Conservation (phyloP, 2,797 vertebrate genomes). For the Chelon auratus region DNA sequence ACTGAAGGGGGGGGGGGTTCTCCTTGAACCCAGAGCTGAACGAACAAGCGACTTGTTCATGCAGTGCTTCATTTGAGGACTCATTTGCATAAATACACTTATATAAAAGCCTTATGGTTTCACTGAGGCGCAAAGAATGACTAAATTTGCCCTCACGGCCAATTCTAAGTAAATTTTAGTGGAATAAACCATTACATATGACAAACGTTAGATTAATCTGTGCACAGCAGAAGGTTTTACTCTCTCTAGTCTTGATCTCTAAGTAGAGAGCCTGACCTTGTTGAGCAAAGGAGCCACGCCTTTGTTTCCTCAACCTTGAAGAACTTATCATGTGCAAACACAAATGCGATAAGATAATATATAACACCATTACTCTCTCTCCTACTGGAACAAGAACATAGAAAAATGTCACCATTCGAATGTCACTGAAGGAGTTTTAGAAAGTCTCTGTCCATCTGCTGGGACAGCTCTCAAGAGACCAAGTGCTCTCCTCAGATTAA, state of each 20-base stretch:
- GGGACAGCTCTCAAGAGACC: no score
- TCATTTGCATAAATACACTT: constrained; percentile 34
- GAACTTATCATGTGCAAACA: constrained; percentile 63
- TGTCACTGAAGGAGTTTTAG: no score
- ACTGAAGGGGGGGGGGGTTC: constrained; percentile 14
- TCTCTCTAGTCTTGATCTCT: background rate
- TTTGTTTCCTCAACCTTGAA: constrained; percentile 56
- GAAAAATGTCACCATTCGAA: background rate
- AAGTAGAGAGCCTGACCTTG: constrained; percentile 40
- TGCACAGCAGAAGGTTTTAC: background rate
- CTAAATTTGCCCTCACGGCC: background rate
- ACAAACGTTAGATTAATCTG: background rate
- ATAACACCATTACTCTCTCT: background rate
- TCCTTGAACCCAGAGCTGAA: constrained; percentile 25
- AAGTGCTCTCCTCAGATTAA: no score
- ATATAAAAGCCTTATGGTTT: constrained; percentile 7
- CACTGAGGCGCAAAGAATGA: constrained; percentile 10
- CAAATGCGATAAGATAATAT: constrained; percentile 15
- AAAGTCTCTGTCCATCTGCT: no score
- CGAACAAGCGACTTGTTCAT: constrained; percentile 23
- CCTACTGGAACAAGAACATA: constrained; percentile 5
- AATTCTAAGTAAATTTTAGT: background rate
- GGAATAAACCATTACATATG: background rate
- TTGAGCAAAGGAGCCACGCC: constrained; percentile 20
- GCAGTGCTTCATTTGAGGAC: constrained; percentile 29